Evolutionary conservation across 2,797 vertebrate genomes (phyloP).

Genomic region (Yasuhikotakia modesta): DNA sequence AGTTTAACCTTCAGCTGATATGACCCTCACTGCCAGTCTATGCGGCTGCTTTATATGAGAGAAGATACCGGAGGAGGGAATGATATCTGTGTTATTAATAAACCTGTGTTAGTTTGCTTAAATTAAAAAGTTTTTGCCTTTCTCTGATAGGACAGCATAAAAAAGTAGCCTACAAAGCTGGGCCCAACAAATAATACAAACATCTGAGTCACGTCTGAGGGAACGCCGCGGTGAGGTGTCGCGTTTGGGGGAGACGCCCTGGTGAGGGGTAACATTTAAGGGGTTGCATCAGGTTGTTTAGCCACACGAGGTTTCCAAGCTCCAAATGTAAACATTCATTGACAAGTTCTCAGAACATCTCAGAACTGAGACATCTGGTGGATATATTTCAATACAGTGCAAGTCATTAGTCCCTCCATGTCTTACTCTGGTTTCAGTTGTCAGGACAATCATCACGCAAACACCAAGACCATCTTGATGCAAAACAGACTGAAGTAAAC

Average conservation of each 20-base stretch:
- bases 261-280: background rate
- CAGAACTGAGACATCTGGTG: background rate
- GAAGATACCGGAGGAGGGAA: conserved; percentile 13
- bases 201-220: background rate
- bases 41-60: background rate
- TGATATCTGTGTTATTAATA: conserved; percentile 33
- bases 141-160: too few relatives aligned
- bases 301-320: too few relatives aligned
- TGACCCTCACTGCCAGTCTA: conserved; percentile 37
- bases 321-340: background rate
- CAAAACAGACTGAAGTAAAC: background rate
- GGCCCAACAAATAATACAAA: background rate
- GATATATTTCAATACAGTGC: background rate
- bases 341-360: background rate
- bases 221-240: background rate
- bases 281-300: background rate
- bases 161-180: too few relatives aligned
- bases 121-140: too few relatives aligned
- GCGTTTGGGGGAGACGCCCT: background rate
- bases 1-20: conserved; percentile 67
- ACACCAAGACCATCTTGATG: conserved; percentile 6
- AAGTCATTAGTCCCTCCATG: conserved; percentile 39
- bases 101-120: background rate
- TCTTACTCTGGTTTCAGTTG: conserved; percentile 8
- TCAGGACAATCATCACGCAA: conserved; percentile 30